Evolutionary conservation across 2,888 invertebrate species (phyloP).

Genomic region (Rhagophthalmus giganteus): DNA sequence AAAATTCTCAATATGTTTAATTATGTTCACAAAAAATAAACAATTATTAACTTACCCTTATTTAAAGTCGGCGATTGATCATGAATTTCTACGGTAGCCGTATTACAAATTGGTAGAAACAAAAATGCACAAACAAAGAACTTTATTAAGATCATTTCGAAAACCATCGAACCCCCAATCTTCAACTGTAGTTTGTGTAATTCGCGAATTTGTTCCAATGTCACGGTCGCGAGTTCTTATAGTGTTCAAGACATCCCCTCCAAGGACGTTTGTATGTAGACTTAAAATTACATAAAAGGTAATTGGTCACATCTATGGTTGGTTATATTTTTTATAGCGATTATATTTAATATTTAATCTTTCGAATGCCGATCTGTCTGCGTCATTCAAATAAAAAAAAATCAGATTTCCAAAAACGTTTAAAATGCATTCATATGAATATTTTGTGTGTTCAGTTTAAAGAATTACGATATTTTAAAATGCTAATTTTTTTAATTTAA

Average conservation of each 20-base stretch:
- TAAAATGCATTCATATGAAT: too few species aligned
- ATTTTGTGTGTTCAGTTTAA: too few species aligned
- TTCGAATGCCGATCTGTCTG: too few species aligned
- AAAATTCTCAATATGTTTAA: too few species aligned
- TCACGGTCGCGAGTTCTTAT: slow-evolving; percentile 40
- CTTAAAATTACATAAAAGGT: slow-evolving; percentile 26
- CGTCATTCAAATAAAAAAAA: too few species aligned
- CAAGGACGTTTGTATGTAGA: slow-evolving; percentile 8
- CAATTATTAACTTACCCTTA: neutral
- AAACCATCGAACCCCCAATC: neutral
- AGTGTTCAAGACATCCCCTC: slow-evolving; percentile 25
- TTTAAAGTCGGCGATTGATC: neutral
- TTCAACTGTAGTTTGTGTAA: slow-evolving; percentile 17
- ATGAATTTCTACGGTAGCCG: neutral
- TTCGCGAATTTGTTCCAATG: slow-evolving; percentile 44
- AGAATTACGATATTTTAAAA: too few species aligned
- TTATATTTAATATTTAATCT: too few species aligned
- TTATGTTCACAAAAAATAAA: too few species aligned
- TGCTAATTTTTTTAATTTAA: too few species aligned
- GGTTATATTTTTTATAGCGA: neutral
- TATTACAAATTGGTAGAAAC: neutral
- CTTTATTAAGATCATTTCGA: slow-evolving; percentile 3
- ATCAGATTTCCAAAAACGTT: too few species aligned
- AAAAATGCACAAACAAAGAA: slow-evolving; percentile 13
- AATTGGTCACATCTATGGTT: neutral